Evolutionary conservation across 2,113 vertebrate genomes (phyloP).

Genomic region (Gobio gobio): DNA sequence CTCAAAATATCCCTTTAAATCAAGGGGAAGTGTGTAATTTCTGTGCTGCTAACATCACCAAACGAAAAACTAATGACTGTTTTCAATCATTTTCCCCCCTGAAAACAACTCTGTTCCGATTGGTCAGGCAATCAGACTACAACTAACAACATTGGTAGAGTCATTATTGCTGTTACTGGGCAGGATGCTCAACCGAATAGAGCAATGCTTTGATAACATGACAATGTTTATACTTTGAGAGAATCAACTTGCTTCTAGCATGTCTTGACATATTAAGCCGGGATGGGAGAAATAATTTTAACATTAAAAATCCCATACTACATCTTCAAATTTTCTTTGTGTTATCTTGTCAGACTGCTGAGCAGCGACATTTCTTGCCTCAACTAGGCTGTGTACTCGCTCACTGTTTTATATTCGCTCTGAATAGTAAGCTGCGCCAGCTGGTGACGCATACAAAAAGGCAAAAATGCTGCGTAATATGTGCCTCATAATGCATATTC

Average conservation of each 20-base stretch:
- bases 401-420: not conserved
- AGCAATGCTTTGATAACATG: not conserved
- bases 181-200: not conserved
- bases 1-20: not conserved
- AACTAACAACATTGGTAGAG: not conserved
- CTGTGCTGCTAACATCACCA: not conserved
- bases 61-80: not conserved
- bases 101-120: not conserved
- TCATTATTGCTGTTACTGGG: not conserved
- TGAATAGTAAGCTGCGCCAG: not conserved
- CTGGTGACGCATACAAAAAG: constrained; percentile 9
- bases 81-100: not conserved
- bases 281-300: not conserved
- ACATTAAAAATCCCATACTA: not conserved
- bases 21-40: not conserved
- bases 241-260: not conserved
- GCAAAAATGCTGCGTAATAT: constrained; percentile 14
- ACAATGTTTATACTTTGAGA: not conserved
- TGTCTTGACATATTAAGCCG: not conserved
- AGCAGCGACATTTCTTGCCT: not conserved
- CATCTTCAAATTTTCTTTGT: not conserved
- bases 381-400: not conserved
- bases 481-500: constrained; percentile 38
- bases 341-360: not conserved
- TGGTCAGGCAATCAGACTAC: not conserved